Percentiles rank a stretch among this genome's conserved stretches.
Conservation (phyloP, 2,888 invertebrate genomes). For the Caenorhabditis sulstoni region DNA sequence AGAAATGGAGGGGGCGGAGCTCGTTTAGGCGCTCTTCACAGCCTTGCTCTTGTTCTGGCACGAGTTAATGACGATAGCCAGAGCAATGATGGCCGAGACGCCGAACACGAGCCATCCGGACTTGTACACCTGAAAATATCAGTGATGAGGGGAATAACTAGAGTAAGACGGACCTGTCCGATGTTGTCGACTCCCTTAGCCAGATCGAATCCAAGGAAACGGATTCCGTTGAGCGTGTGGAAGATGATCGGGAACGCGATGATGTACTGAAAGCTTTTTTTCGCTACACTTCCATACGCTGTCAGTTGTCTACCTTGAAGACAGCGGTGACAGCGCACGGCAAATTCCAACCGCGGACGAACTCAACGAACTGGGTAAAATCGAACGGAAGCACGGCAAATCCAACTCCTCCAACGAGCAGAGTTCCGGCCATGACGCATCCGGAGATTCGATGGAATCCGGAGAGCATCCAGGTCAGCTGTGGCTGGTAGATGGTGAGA, state of each 20-base stretch:
- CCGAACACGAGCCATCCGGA: slow-evolving; percentile 79
- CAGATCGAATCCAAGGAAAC: slow-evolving; percentile 79
- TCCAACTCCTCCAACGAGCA: slow-evolving; percentile 78
- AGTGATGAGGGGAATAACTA: neutral
- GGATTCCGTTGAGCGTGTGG: slow-evolving; percentile 80
- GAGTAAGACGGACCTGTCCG: slow-evolving; percentile 53
- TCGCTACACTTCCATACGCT: neutral
- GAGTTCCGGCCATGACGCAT: slow-evolving; percentile 79
- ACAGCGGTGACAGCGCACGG: slow-evolving; percentile 75
- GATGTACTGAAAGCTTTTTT: slow-evolving; percentile 69
- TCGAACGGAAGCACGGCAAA: slow-evolving; percentile 78
- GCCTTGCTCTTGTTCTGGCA: slow-evolving; percentile 62
- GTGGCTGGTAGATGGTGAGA: slow-evolving; percentile 79
- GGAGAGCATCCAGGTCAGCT: slow-evolving; percentile 80
- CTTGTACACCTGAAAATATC: slow-evolving; percentile 71
- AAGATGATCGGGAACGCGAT: slow-evolving; percentile 80
- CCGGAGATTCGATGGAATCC: slow-evolving; percentile 78
- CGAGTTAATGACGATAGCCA: slow-evolving; percentile 73
- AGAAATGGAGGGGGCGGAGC: slow-evolving; percentile 30
- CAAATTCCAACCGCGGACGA: slow-evolving; percentile 72
- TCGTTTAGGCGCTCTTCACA: slow-evolving; percentile 52
- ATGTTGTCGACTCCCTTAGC: slow-evolving; percentile 75
- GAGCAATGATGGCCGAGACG: slow-evolving; percentile 74
- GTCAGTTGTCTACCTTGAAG: slow-evolving; percentile 75
- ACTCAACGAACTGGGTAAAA: slow-evolving; percentile 78